Base-by-base conservation (phyloP, 2,888 invertebrate species). In the Latrodectus hesperus region DNA sequence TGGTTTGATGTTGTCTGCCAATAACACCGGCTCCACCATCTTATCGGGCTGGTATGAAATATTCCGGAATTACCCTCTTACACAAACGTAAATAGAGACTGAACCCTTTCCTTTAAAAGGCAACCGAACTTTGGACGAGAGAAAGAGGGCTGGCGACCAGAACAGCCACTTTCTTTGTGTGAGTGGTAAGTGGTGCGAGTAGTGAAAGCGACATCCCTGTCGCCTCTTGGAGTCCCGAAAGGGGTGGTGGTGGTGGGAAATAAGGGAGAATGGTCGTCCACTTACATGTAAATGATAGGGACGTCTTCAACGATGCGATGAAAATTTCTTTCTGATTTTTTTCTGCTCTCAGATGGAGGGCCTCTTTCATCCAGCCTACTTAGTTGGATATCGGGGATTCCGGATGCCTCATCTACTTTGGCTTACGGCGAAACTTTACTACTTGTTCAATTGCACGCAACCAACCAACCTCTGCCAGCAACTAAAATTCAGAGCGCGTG, bases 231-330 rank as follows among this genome's bases (percentile, higher is more conserved):
- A 49, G 38, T 49, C 51, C 22, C 9, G 64, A 52, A 71, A n/a
- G 38, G 53, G 53, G 64, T 38, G 51, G 16, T 68, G 53, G 14
- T 38, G 60, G 26, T n/a, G 17, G 22, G 55, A 16, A 16, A 22
- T 22, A 60, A 9, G 16, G 17, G 10, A 51, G 53, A 12, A 22
- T 53, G 73, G 55, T 60, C 17, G 26, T 64, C 71, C 76, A 75
- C 76, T 70, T 74, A 51, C 60, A 83, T 70, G 83, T 71, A 83
- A 83, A 83, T 83, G 83, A 83, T 83, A 83, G 75, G 70, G 70
- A 70, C 83, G 76, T 76, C 76, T 76, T 51, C 76, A 76, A 22
- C 76, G 26, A 73, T 55, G 76, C 83, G 75, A 55, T 68, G 72
- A 80, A 70, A 80, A 80, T 67, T 67, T 22, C 17, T 14, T 55